Evolutionary conservation across 30 jellyfish, hydroid and myxozoan genomes (phyloP).

Genomic region (Pseudorhiza aurosa): DNA sequence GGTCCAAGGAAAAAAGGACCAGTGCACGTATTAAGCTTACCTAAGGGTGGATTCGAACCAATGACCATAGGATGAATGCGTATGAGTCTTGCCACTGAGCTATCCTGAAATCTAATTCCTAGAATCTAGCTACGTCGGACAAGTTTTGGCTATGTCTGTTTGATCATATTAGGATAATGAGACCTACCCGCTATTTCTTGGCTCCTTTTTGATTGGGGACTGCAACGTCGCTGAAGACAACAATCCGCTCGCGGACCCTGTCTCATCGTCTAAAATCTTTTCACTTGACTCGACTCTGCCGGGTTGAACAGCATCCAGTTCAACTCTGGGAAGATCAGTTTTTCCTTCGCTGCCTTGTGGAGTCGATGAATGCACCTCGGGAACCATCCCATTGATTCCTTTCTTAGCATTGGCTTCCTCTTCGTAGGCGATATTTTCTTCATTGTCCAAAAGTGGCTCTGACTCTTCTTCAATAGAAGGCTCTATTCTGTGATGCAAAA

Average conservation of each 20-base stretch:
- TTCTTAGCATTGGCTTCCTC: background rate
- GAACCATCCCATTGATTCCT: constrained; percentile 1
- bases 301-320: background rate
- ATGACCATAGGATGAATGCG: too few species aligned
- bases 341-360: constrained; percentile 18
- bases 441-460: background rate
- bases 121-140: too few species aligned
- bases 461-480: constrained; percentile 21
- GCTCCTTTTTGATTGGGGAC: constrained; percentile 11
- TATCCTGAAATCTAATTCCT: too few species aligned
- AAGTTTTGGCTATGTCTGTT: too few species aligned
- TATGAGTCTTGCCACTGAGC: too few species aligned
- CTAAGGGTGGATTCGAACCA: too few species aligned
- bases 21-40: too few species aligned
- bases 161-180: background rate
- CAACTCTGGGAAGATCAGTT: constrained; percentile 1
- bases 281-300: background rate
- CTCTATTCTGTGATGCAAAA: background rate
- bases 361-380: constrained; percentile 25
- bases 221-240: constrained; percentile 3
- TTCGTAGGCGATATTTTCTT: background rate
- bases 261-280: constrained; percentile 4
- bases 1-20: background rate
- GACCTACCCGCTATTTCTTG: constrained; percentile 54
- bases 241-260: background rate